A percentile compares a stretch with the other conserved stretches of the same genome.
Conservation (phyloP, 2,888 invertebrate species). For the Abscondita cerata region DNA sequence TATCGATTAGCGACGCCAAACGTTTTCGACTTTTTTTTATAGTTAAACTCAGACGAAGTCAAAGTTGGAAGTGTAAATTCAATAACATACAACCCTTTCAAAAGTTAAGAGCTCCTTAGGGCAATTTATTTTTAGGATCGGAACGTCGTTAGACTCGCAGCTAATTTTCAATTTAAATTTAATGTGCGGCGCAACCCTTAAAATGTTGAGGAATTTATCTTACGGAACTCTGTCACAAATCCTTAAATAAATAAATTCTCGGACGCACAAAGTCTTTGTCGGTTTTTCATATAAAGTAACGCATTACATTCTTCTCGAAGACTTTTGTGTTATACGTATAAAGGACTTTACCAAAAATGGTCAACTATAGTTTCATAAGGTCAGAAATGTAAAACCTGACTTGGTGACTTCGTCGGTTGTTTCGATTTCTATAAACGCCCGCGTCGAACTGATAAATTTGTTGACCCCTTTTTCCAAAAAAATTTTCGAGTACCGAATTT, state of each 20-base stretch:
- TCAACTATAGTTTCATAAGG: slow-evolving; percentile 29
- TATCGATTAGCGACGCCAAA: slow-evolving; percentile 37
- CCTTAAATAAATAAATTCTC: no score
- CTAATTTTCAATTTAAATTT: slow-evolving; percentile 24
- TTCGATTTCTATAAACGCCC: not conserved
- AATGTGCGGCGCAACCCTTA: no score
- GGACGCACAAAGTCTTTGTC: not conserved
- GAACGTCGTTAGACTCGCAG: not conserved
- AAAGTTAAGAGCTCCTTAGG: not conserved
- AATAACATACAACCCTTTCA: slow-evolving; percentile 15
- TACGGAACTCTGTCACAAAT: slow-evolving; percentile 6
- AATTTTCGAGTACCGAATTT: no score
- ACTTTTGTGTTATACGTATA: slow-evolving; percentile 12
- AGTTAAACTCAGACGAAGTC: not conserved
- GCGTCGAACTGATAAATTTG: no score
- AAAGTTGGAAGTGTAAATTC: not conserved
- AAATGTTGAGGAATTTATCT: no score
- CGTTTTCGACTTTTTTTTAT: slow-evolving; percentile 10
- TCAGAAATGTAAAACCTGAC: slow-evolving; percentile 26
- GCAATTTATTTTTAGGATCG: slow-evolving; percentile 2
- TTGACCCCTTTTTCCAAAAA: no score
- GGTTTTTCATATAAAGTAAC: not conserved
- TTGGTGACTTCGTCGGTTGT: slow-evolving; percentile 12
- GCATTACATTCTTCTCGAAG: slow-evolving; percentile 1
- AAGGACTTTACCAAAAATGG: slow-evolving; percentile 31